Conservation (phyloP, 1,140 invertebrate species). For the Chironomus striatipennis region DNA sequence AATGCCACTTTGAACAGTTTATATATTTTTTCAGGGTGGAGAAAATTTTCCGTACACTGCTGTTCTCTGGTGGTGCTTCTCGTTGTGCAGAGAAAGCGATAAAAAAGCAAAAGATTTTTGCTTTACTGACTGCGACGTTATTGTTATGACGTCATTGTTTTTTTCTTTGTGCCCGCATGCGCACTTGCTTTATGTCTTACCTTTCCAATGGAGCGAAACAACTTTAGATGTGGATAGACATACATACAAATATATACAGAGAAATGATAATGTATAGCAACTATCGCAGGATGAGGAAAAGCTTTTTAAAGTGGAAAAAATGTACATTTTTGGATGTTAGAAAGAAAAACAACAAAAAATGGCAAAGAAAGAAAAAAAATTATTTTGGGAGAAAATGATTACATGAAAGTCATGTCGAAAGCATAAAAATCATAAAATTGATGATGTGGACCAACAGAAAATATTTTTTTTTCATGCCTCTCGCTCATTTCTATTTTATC, state of each 20-base stretch:
- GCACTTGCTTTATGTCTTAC: neutral
- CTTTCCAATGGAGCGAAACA: neutral
- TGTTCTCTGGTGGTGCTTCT: slow-evolving; percentile 6
- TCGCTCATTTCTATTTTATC: neutral
- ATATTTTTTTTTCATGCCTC: neutral
- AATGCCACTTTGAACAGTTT: neutral
- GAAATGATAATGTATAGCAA: neutral
- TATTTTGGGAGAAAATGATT: neutral
- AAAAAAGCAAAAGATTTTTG: neutral
- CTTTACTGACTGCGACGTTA: slow-evolving; percentile 11
- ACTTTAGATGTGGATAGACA: neutral
- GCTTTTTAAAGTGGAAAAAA: neutral
- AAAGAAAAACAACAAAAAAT: neutral
- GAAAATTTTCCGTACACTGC: neutral
- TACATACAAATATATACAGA: neutral
- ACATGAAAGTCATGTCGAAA: slow-evolving; percentile 12
- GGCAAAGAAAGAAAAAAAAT: neutral
- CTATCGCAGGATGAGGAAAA: neutral
- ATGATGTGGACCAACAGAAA: slow-evolving; percentile 1
- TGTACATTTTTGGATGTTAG: neutral
- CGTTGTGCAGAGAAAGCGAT: slow-evolving; percentile 6
- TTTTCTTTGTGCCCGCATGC: neutral
- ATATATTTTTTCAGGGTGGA: slow-evolving; percentile 1
- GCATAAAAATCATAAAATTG: slow-evolving; percentile 14
- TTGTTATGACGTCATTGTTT: slow-evolving; percentile 12